Conservation (phyloP, 2,888 invertebrate species). For the Patella depressa region DNA sequence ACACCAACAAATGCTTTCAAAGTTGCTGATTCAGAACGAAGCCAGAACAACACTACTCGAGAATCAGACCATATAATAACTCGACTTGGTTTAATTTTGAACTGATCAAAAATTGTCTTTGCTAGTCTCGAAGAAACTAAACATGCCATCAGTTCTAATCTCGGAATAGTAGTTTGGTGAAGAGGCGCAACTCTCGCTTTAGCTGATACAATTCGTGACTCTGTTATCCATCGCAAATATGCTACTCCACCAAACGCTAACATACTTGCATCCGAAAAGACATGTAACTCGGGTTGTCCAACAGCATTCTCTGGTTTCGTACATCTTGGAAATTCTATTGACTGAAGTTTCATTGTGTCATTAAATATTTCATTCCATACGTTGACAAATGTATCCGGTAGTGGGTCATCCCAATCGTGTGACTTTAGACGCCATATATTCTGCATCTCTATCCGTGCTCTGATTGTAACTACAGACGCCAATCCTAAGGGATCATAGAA, state of each 20-base stretch:
- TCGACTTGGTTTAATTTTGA: constrained; percentile 11
- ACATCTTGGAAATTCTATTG: constrained; percentile 11
- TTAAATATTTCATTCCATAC: not conserved
- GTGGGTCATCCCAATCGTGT: constrained; percentile 14
- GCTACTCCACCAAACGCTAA: constrained; percentile 15
- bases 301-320: constrained; percentile 16
- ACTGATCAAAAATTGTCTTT: constrained; percentile 15
- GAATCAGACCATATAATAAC: constrained; percentile 14
- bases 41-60: constrained; percentile 18
- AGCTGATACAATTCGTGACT: constrained; percentile 14
- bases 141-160: constrained; percentile 26
- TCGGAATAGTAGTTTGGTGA: constrained; percentile 22
- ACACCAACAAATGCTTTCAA: constrained; percentile 13
- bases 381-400: not conserved
- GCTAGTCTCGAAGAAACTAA: constrained; percentile 22
- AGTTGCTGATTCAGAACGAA: constrained; percentile 17
- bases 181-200: constrained; percentile 28
- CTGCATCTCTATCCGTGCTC: constrained; percentile 23
- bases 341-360: not conserved
- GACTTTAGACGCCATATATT: constrained; percentile 16
- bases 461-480: constrained; percentile 21
- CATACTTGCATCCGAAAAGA: constrained; percentile 24
- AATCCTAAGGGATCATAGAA: constrained; percentile 23
- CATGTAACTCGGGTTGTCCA: constrained; percentile 18
- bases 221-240: constrained; percentile 16